A percentile compares a stretch with the other conserved stretches of the same genome.
Conservation (phyloP, 2,888 invertebrate genomes). For the Isotomurus palustris region DNA sequence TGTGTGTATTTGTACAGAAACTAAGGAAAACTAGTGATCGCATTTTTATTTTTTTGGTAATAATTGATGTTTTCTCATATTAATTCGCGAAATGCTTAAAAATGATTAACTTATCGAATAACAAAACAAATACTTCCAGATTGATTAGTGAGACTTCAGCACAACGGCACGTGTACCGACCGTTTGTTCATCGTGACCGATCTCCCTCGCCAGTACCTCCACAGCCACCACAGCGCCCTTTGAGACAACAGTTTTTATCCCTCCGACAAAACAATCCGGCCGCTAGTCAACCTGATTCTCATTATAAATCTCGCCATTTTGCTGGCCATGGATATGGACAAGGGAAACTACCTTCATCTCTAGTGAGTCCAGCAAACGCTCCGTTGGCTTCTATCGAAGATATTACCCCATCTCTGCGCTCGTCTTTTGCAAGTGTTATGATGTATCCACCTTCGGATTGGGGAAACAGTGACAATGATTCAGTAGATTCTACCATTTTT, state of each 20-base stretch:
- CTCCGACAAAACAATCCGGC: slow-evolving; percentile 1
- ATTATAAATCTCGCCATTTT: slow-evolving; percentile 37
- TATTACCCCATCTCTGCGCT: slow-evolving; percentile 48
- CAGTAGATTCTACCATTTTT: slow-evolving; percentile 18
- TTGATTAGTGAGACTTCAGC: no score
- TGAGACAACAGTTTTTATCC: slow-evolving; percentile 4
- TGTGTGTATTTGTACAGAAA: no score
- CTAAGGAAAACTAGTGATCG: no score
- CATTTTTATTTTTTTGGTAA: no score
- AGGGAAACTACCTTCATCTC: slow-evolving; percentile 1
- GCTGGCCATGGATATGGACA: slow-evolving; percentile 33
- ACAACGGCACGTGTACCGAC: neutral
- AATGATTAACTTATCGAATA: no score
- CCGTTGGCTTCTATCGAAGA: slow-evolving; percentile 48
- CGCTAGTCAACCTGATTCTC: slow-evolving; percentile 9
- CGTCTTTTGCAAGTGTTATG: slow-evolving; percentile 47
- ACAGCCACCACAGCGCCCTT: slow-evolving; percentile 3
- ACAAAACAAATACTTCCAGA: no score
- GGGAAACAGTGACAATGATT: slow-evolving; percentile 23
- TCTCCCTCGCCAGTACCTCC: slow-evolving; percentile 2
- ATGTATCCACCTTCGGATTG: slow-evolving; percentile 38
- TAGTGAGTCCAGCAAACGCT: slow-evolving; percentile 29
- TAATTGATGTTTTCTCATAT: no score
- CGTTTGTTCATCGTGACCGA: neutral
- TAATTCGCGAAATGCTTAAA: no score